These are phyloP conservation scores for Epicauta chinensis DNA, from an alignment of 1,140 invertebrate species.

Conservation along the genomic window DNA sequence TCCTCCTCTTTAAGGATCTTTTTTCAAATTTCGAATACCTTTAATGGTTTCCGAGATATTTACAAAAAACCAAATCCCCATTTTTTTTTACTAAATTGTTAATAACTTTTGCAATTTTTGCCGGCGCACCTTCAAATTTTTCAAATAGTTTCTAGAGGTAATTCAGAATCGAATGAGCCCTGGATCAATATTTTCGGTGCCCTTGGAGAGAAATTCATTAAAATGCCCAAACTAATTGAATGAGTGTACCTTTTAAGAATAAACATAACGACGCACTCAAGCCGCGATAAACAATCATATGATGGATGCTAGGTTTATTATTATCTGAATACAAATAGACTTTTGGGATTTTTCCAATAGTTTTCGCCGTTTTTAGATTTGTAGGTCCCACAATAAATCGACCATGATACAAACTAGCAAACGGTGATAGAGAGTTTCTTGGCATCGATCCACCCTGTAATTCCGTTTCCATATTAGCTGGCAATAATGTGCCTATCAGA, in stretches of 20 bases:
- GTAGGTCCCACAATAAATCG: constrained; percentile 69
- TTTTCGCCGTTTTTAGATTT: constrained; percentile 55
- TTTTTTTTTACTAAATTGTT: no score
- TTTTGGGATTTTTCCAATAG: constrained; percentile 61
- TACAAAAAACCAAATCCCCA: no score
- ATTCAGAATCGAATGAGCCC: no score
- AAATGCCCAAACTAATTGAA: no score
- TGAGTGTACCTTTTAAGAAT: constrained; percentile 59
- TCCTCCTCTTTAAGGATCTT: no score
- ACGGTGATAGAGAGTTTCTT: constrained; percentile 39
- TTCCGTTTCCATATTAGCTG: constrained; percentile 66
- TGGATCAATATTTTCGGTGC: no score
- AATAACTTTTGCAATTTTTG: no score
- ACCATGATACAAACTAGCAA: constrained; percentile 51
- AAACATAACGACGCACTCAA: constrained; percentile 74
- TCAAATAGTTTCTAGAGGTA: no score
- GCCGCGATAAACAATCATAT: constrained; percentile 73
- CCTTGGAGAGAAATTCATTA: no score
- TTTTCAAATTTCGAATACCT: no score
- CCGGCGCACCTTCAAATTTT: no score
- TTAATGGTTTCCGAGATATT: no score
- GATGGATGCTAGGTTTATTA: constrained; percentile 54
- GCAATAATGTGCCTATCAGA: constrained; percentile 67
- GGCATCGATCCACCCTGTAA: constrained; percentile 56
- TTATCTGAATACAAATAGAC: constrained; percentile 57